Base-by-base conservation (phyloP, 1,140 invertebrate genomes). In the Drosophila ohnishii region DNA sequence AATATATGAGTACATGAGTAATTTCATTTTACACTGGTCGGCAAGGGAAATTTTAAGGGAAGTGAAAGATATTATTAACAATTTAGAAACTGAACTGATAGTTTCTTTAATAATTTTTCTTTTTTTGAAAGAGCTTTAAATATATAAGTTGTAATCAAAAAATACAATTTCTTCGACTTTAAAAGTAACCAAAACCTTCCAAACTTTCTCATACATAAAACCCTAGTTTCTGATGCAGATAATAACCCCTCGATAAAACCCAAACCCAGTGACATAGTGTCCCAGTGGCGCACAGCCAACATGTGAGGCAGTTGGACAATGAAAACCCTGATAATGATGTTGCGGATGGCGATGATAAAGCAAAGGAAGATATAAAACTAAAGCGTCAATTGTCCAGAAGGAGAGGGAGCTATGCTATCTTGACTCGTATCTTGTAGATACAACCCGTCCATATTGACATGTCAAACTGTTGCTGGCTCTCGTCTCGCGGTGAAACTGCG, bases 301-400 rank as follows among this genome's bases (percentile, higher is more conserved):
- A 75, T 62, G 51, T 75, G 53, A 53, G 75, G 50, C 66, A 62
- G 72, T 77, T 48, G 64, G 74, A 66, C 66, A 62, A 70, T 55
- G 66, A 65, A 40, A 61, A 60, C 58, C 55, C 62, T 42, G 70
- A 78, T 72, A 64, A 72, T 71, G 59, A 80, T 71, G 59, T 65
- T 58, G 71, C 66, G 62, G 48, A 75, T 64, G 58, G 51, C 62
- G 71, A 82, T 79, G 63, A 84, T 88, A 80, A 84, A 84, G 83
- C 62, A 67, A 79, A 80, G 67, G 73, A 88, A 80, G 80, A 80
- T 88, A 83, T 77, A 73, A 85, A 85, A 75, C 61, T 66, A 66
- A 78, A 88, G 73, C 84, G 76, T 61, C 83, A 83, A 88, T 81
- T 85, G 81, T 76, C 44, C 76, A 78, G 69, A 60, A 70, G 59